Conservation (phyloP, 2,888 invertebrate species). For the Ceramica pisi region DNA sequence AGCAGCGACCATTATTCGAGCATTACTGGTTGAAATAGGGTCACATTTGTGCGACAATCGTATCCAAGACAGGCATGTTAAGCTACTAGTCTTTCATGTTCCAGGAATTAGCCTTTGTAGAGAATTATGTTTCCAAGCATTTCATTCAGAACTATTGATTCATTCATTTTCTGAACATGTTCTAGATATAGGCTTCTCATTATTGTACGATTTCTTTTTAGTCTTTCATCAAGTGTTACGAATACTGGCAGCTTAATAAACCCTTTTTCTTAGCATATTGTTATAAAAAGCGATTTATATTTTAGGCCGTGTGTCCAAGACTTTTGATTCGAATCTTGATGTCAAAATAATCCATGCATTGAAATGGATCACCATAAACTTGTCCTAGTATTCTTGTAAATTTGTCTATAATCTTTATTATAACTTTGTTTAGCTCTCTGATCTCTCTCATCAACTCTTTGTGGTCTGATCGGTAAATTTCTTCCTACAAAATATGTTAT, state of each 20-base stretch:
- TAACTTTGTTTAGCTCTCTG: slow-evolving; percentile 4
- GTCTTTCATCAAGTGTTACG: slow-evolving; percentile 12
- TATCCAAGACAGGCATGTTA: neutral
- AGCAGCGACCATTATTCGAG: slow-evolving; percentile 8
- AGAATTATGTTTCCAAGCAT: neutral
- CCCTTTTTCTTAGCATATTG: neutral
- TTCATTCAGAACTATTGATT: slow-evolving; percentile 8
- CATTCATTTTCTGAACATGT: slow-evolving; percentile 9
- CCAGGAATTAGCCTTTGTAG: neutral
- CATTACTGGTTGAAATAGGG: neutral
- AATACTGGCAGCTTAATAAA: neutral
- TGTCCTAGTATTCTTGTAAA: slow-evolving; percentile 41
- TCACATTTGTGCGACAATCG: slow-evolving; percentile 6
- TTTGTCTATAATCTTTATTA: slow-evolving; percentile 26
- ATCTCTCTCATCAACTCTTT: neutral
- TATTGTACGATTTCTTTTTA: slow-evolving; percentile 34
- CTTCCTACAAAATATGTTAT: slow-evolving; percentile 6
- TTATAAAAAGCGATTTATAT: neutral
- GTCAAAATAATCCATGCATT: neutral
- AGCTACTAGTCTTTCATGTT: neutral
- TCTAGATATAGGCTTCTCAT: slow-evolving; percentile 20
- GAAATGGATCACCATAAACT: slow-evolving; percentile 22
- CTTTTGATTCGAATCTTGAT: neutral
- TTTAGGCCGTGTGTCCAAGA: slow-evolving; percentile 24
- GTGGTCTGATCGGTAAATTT: neutral